phyloP scores from a whole-genome alignment of 2,797 vertebrate species.

The Rhynchotus rufescens region DNA sequence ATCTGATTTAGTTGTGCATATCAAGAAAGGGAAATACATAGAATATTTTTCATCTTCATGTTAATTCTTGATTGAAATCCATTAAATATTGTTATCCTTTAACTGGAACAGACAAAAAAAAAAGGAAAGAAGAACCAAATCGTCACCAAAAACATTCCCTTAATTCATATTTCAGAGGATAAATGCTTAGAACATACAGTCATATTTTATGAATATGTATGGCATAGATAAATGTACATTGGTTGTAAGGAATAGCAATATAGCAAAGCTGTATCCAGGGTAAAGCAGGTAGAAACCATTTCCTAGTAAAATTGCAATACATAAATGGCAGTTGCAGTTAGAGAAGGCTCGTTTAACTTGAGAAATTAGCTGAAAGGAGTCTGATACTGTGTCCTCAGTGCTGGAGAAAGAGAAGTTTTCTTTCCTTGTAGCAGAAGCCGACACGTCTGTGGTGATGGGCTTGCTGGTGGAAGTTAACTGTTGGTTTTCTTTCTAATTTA shows the following conservation, averaged over 20 bases:
- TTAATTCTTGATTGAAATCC: slow-evolving; percentile 46
- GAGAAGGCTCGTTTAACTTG: background rate
- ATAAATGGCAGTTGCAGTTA: background rate
- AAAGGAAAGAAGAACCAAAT: background rate
- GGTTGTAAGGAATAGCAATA: background rate
- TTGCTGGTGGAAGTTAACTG: background rate
- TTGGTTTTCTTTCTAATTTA: slow-evolving; percentile 9
- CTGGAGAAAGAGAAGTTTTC: background rate
- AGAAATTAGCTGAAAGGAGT: background rate
- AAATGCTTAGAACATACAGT: background rate
- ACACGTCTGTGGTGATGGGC: slow-evolving; percentile 2
- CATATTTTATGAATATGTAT: background rate
- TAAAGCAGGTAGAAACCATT: background rate
- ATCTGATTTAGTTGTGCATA: slow-evolving; percentile 9
- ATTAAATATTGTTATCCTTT: background rate
- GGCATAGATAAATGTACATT: background rate
- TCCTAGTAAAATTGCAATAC: background rate
- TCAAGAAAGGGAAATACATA: background rate
- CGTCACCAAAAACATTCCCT: slow-evolving; percentile 14
- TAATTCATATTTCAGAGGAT: slow-evolving; percentile 22
- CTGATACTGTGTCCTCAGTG: background rate
- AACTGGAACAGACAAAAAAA: slow-evolving; percentile 3
- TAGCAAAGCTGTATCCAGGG: background rate
- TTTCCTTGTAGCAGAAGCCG: background rate
- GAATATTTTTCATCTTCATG: slow-evolving; percentile 36